Evolutionary conservation across 2,888 invertebrate species (phyloP).

Genomic region (Athalia circularis): DNA sequence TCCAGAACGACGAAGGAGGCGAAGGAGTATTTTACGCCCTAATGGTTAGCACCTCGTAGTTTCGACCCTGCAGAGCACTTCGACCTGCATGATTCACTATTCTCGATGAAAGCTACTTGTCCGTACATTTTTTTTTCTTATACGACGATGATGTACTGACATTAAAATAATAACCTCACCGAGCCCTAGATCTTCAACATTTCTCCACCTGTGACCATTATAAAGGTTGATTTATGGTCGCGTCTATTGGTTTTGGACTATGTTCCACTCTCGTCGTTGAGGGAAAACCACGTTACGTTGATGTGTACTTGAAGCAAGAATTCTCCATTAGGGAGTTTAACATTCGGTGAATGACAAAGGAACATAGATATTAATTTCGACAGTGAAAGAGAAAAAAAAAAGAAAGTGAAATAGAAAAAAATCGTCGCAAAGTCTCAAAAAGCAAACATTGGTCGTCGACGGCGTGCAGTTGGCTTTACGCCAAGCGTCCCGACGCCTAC

Average conservation of each 20-base stretch:
- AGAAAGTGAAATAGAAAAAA: background rate
- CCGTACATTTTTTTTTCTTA: background rate
- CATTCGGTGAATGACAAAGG: background rate
- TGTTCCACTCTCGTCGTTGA: background rate
- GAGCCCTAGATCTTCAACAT: background rate
- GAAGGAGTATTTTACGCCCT: no score
- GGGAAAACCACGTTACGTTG: background rate
- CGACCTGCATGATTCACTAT: background rate
- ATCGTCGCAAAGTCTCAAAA: slow-evolving; percentile 53
- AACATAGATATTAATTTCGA: slow-evolving; percentile 12
- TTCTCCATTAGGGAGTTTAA: background rate
- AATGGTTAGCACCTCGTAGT: no score
- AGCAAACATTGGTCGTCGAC: slow-evolving; percentile 47
- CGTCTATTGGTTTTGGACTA: slow-evolving; percentile 1
- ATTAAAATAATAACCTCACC: background rate
- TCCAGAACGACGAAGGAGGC: no score
- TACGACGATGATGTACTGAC: no score
- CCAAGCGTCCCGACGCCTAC: slow-evolving; percentile 70
- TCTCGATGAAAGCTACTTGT: background rate
- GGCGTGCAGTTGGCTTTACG: slow-evolving; percentile 61
- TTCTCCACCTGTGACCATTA: background rate
- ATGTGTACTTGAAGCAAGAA: slow-evolving; percentile 7
- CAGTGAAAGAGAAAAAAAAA: background rate
- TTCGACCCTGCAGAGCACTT: background rate
- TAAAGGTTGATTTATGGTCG: background rate